Percentiles rank a stretch among this genome's conserved stretches.
phyloP scores from a whole-genome alignment of 2,888 invertebrate species.

The Drepana falcataria region DNA sequence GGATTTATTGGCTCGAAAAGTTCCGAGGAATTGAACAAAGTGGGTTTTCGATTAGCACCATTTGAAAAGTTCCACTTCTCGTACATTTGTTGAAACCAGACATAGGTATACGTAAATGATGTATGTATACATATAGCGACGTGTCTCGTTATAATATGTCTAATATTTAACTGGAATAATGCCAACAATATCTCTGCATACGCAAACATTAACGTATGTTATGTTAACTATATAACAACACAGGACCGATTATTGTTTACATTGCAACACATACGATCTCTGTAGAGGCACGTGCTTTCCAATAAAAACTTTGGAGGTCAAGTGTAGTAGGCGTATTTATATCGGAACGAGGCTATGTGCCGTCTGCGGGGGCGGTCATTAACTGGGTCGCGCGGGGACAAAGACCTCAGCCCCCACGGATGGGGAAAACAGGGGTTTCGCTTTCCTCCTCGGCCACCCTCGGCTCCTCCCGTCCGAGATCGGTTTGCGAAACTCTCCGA shows the following conservation, averaged over 20 bases:
- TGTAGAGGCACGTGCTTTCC: slow-evolving; percentile 70
- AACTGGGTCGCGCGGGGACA: slow-evolving; percentile 76
- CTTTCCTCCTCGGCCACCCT: slow-evolving; percentile 47
- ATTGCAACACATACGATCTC: slow-evolving; percentile 49
- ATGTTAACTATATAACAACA: slow-evolving; percentile 24
- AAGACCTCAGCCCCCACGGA: slow-evolving; percentile 60
- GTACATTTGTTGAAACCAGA: not conserved
- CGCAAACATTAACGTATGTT: slow-evolving; percentile 7
- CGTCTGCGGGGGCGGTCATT: slow-evolving; percentile 75
- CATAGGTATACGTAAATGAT: not conserved
- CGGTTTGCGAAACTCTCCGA: slow-evolving; percentile 43
- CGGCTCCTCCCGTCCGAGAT: slow-evolving; percentile 32
- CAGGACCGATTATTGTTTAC: slow-evolving; percentile 47
- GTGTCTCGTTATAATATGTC: not conserved
- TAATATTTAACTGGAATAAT: not conserved
- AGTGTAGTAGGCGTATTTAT: slow-evolving; percentile 79
- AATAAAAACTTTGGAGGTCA: slow-evolving; percentile 79
- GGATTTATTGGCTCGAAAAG: slow-evolving; percentile 41
- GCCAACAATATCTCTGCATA: not conserved
- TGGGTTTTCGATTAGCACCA: slow-evolving; percentile 19
- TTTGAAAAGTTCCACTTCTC: slow-evolving; percentile 12
- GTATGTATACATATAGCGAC: not conserved
- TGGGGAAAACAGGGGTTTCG: slow-evolving; percentile 62
- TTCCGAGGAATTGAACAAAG: slow-evolving; percentile 25
- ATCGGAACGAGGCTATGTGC: slow-evolving; percentile 71